Evolutionary conservation across 2,113 vertebrate genomes (phyloP).

Genomic region (Otolemur garnettii): DNA sequence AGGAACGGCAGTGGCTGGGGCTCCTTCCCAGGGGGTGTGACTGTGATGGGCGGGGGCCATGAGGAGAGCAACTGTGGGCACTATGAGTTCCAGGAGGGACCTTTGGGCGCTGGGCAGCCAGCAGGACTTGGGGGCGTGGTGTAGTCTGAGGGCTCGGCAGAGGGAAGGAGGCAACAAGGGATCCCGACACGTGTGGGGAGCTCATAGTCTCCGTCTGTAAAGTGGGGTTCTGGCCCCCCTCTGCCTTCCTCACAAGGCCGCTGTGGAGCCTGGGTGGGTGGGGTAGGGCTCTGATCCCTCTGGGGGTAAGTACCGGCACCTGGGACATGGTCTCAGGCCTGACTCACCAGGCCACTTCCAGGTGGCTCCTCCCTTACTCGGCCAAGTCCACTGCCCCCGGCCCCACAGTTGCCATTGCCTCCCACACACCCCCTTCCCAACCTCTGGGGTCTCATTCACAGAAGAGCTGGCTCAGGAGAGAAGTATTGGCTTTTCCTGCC

Average conservation of each 20-base stretch:
- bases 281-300: too few species aligned
- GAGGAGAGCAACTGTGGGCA: accelerated
- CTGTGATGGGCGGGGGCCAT: not conserved
- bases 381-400: not conserved
- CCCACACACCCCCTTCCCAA: not conserved
- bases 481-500: not conserved
- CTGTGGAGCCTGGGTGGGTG: not conserved
- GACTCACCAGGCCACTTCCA: not conserved
- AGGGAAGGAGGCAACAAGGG: not conserved
- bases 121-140: too few species aligned
- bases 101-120: not conserved
- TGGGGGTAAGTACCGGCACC: not conserved
- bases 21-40: not conserved
- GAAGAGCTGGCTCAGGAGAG: not conserved
- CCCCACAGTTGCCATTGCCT: accelerated
- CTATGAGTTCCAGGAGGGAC: not conserved
- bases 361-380: not conserved
- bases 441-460: not conserved
- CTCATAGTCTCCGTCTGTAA: not conserved
- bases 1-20: not conserved
- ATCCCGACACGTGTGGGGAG: accelerated
- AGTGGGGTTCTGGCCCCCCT: not conserved
- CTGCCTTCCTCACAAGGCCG: not conserved
- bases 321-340: not conserved
- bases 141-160: not conserved